phyloP scores from a whole-genome alignment of 2,797 vertebrate genomes.

The Loriculus beryllinus region DNA sequence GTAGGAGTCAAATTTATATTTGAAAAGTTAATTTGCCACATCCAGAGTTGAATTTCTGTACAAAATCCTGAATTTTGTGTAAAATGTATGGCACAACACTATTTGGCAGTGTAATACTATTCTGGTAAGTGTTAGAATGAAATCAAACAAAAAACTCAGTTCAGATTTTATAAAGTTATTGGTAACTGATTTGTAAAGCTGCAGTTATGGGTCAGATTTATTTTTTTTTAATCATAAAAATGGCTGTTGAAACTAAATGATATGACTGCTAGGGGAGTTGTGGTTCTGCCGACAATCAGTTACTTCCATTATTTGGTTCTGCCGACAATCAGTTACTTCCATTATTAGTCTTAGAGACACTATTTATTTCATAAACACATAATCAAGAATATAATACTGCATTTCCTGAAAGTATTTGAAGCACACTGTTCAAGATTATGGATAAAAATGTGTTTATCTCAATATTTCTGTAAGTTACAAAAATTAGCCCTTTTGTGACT shows the following conservation, averaged over 20 bases:
- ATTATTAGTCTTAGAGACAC: background rate
- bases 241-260: background rate
- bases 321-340: background rate
- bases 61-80: background rate
- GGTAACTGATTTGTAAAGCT: background rate
- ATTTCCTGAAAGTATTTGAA: background rate
- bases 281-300: background rate
- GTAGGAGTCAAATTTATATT: background rate
- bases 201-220: background rate
- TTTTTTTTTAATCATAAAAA: background rate
- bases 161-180: background rate
- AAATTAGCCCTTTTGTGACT: background rate
- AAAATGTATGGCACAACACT: background rate
- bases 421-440: background rate
- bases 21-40: background rate
- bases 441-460: background rate
- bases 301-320: background rate
- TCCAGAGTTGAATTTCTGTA: background rate
- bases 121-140: background rate
- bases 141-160: background rate
- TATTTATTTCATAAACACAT: background rate
- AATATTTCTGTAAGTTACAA: background rate
- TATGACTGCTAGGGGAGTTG: background rate
- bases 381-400: background rate
- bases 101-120: background rate